A percentile compares a stretch with the other conserved stretches of the same genome.
Conservation (phyloP, 2,888 invertebrate genomes). For the Drosophila meridionalis region DNA sequence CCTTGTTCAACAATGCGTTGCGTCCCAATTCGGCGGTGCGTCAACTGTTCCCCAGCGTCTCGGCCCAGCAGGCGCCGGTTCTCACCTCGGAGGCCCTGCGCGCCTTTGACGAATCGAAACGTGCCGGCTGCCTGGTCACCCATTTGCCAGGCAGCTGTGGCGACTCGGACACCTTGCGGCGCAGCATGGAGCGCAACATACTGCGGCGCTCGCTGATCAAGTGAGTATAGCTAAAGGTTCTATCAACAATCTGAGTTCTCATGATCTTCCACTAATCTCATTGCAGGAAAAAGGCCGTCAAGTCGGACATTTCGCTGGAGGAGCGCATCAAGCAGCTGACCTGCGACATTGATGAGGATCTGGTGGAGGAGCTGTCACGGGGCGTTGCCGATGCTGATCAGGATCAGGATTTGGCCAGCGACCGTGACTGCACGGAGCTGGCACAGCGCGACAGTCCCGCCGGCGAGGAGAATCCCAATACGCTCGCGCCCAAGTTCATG, state of each 20-base stretch:
- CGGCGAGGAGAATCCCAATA: slow-evolving; percentile 87
- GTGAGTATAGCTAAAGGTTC: slow-evolving; percentile 85
- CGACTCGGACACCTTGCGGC: slow-evolving; percentile 89
- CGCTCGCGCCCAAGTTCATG: slow-evolving; percentile 75
- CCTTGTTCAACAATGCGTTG: slow-evolving; percentile 84
- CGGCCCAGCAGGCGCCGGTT: slow-evolving; percentile 87
- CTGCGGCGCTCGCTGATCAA: slow-evolving; percentile 91
- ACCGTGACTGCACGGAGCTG: slow-evolving; percentile 79
- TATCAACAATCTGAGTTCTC: neutral
- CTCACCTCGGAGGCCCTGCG: slow-evolving; percentile 91
- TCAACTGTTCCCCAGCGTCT: slow-evolving; percentile 91
- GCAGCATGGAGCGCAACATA: slow-evolving; percentile 93
- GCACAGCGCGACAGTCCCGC: slow-evolving; percentile 88
- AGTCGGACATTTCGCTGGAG: slow-evolving; percentile 90
- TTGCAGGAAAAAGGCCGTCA: slow-evolving; percentile 83
- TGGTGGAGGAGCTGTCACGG: slow-evolving; percentile 64
- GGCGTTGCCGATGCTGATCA: slow-evolving; percentile 55
- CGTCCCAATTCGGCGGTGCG: slow-evolving; percentile 92
- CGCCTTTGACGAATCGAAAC: slow-evolving; percentile 89
- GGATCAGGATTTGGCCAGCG: slow-evolving; percentile 56
- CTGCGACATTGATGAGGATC: slow-evolving; percentile 92
- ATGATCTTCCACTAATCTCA: neutral
- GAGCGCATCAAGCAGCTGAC: slow-evolving; percentile 94
- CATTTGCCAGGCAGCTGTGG: slow-evolving; percentile 80
- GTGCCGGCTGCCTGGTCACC: slow-evolving; percentile 85